phyloP scores from a whole-genome alignment of 2,797 vertebrate genomes.

The Lindbergichthys nudifrons region DNA sequence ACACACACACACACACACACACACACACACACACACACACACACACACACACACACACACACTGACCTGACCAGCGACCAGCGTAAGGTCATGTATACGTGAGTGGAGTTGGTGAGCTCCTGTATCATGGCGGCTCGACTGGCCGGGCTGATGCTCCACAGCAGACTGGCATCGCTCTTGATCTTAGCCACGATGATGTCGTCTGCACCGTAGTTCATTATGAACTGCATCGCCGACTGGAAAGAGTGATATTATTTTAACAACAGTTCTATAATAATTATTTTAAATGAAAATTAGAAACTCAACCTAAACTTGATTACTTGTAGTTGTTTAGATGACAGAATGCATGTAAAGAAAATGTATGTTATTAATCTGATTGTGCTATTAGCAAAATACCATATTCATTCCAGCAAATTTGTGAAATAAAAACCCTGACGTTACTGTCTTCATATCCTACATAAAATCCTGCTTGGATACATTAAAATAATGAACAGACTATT shows the following conservation, averaged over 20 bases:
- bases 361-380: too few species aligned
- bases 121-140: conserved; percentile 73
- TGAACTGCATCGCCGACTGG: conserved; percentile 78
- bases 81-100: conserved; percentile 76
- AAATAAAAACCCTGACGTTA: too few species aligned
- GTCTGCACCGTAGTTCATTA: conserved; percentile 78
- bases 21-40: too few species aligned
- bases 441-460: too few species aligned
- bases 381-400: too few species aligned
- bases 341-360: too few species aligned
- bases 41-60: too few species aligned
- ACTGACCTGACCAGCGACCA: conserved; percentile 78
- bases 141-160: conserved; percentile 83
- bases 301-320: too few species aligned
- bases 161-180: conserved; percentile 82
- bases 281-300: too few species aligned
- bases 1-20: conserved; percentile 1
- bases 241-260: background rate
- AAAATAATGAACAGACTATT: background rate
- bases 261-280: background rate
- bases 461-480: too few species aligned
- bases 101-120: conserved; percentile 76
- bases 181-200: conserved; percentile 77
- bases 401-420: too few species aligned
- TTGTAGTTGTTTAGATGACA: too few species aligned